phyloP scores from a whole-genome alignment of 2,888 invertebrate species.

The Eutolmus rufibarbis region DNA sequence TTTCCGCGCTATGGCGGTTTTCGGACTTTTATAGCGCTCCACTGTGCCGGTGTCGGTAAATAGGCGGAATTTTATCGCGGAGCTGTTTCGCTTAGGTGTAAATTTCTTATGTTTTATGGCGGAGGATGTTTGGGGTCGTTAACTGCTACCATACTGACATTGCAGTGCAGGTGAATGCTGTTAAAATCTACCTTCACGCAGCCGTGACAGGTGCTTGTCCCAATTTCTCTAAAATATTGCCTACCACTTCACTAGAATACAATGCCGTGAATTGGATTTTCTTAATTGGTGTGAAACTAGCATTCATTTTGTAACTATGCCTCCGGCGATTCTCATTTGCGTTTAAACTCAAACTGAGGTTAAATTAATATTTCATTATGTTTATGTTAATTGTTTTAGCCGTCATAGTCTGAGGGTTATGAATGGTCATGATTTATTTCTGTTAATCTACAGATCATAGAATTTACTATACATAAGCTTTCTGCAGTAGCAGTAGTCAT shows the following conservation, averaged over 20 bases:
- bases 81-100: neutral
- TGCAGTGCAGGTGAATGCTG: neutral
- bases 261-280: neutral
- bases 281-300: neutral
- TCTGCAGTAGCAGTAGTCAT: too few species aligned
- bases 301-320: neutral
- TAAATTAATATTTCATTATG: neutral
- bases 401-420: neutral
- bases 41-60: neutral
- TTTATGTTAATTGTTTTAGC: neutral
- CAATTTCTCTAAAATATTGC: neutral
- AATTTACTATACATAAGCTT: too few species aligned
- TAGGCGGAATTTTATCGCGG: neutral
- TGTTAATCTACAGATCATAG: too few species aligned
- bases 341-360: neutral
- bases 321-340: neutral
- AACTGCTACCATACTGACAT: neutral
- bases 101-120: conserved; percentile 4
- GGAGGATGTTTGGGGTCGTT: neutral
- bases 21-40: neutral
- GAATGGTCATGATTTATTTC: too few species aligned
- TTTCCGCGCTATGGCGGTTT: neutral
- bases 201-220: neutral
- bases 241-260: neutral
- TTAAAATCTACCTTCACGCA: neutral